Conservation (phyloP, 2,113 vertebrate genomes). For the Macrotis lagotis region DNA sequence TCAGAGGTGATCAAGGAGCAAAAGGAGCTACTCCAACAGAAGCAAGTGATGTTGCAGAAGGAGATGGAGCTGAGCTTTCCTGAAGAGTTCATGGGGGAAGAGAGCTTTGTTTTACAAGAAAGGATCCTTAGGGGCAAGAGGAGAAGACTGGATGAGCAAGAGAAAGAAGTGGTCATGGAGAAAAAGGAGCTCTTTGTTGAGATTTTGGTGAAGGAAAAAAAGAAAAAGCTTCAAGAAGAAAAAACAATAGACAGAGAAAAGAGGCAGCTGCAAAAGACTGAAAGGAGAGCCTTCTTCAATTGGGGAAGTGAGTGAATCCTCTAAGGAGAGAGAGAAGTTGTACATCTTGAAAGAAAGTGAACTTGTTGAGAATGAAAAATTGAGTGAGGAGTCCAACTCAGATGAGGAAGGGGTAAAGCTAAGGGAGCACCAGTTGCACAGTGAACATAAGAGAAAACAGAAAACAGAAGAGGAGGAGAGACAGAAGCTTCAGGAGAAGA, state of each 20-base stretch:
- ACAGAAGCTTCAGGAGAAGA: not conserved
- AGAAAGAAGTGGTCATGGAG: not conserved
- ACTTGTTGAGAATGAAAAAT: not conserved
- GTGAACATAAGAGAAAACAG: too few relatives aligned
- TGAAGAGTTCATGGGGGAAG: not conserved
- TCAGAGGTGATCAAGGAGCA: not conserved
- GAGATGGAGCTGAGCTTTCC: not conserved
- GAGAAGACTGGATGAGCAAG: not conserved
- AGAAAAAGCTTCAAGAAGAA: not conserved
- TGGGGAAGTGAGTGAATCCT: too few relatives aligned
- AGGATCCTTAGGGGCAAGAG: not conserved
- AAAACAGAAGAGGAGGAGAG: not conserved
- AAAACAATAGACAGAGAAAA: not conserved
- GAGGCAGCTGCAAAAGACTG: not conserved
- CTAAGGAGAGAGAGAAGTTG: too few relatives aligned
- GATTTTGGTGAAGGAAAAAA: not conserved
- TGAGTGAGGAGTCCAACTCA: not conserved
- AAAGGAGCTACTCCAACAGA: not conserved
- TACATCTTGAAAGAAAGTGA: not conserved
- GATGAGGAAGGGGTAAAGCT: too few relatives aligned
- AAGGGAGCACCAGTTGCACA: fast-evolving
- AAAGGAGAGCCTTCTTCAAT: too few relatives aligned
- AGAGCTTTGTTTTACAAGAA: not conserved
- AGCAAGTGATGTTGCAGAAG: not conserved
- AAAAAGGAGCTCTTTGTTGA: not conserved